Base-by-base conservation (phyloP, 2,888 invertebrate species). In the Tricholauxania praeusta region DNA sequence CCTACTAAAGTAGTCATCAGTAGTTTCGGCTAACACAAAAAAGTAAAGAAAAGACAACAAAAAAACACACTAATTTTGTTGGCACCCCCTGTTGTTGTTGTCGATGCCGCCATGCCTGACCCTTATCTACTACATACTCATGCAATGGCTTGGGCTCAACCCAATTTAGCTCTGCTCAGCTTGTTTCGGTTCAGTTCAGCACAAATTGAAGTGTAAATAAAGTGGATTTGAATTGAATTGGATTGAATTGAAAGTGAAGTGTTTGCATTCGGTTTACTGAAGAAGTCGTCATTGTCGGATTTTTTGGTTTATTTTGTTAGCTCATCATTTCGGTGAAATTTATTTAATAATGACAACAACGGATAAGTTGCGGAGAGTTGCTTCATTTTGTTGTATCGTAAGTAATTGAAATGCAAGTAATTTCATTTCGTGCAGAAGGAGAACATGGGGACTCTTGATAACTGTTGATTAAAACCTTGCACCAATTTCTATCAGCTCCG, bases 201-300 rank as follows among this genome's bases (percentile, higher is more conserved):
- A 12, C 32, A 51, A 53, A 60, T 51, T 47, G 63, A 62, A 53
- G 62, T 63, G 63, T 22, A 62, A 70, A 70, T 63, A 62, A 59
- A 70, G 53, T 69, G 49, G 60, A 60, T 51, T 51, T 51, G 69
- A 69, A 70, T 32, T 53, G 62, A 60, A 69, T 59, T 32, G 67
- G 22, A 19, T 48, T 65, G 65, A 52, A 52, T n/a, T 17, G 48
- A n/a, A 19, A 15, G 5, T 70, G 70, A 70, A 70, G 70, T 70
- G 70, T 70, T 70, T 70, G 70, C 55, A 39, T 70, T 70, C 47
- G 70, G 70, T 70, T 70, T 70, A 52, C 70, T 63, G 62, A 69
- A 60, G 70, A 60, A 59, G 60, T 32, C 55, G 32, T 47, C 67
- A 39, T 39, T 39, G 39, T 39, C 39, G 7, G 10, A 4, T 28